Percentiles rank a stretch among this genome's conserved stretches.
phyloP scores from a whole-genome alignment of 2,888 invertebrate genomes.

The Andrena fulva region DNA sequence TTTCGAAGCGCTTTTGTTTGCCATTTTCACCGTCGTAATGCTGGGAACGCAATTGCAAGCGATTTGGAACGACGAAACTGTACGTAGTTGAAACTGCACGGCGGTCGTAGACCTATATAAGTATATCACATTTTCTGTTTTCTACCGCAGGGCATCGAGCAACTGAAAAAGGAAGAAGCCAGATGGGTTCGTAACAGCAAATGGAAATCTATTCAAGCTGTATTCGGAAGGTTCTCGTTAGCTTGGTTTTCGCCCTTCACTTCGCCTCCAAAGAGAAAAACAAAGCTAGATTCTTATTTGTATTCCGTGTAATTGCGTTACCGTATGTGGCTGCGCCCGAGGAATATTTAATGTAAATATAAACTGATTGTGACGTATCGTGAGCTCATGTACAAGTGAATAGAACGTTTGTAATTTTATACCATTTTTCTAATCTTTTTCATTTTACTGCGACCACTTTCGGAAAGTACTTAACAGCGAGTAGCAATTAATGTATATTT shows the following conservation, averaged over 20 bases:
- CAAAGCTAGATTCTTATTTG: constrained; percentile 92
- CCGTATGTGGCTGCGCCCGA: constrained; percentile 51
- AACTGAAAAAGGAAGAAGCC: constrained; percentile 97
- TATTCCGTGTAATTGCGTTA: constrained; percentile 90
- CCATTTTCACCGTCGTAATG: constrained; percentile 99
- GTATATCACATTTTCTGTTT: too few species aligned
- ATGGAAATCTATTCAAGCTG: constrained; percentile 98
- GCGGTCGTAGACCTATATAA: neutral
- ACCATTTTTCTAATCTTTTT: constrained; percentile 49
- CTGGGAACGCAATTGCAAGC: constrained; percentile 98
- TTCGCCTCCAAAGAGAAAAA: constrained; percentile 91
- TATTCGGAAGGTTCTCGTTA: constrained; percentile 97
- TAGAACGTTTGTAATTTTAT: constrained; percentile 74
- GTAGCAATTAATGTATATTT: constrained; percentile 40
- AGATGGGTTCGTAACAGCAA: constrained; percentile 96
- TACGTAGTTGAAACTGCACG: constrained; percentile 80
- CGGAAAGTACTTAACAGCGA: constrained; percentile 60
- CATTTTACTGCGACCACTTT: constrained; percentile 50
- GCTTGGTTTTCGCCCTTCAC: constrained; percentile 98
- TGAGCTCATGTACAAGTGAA: constrained; percentile 50
- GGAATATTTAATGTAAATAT: constrained; percentile 69
- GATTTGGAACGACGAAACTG: constrained; percentile 99
- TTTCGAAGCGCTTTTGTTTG: constrained; percentile 97
- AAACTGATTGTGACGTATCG: constrained; percentile 56
- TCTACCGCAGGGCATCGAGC: constrained; percentile 94